These are phyloP conservation scores for Acleris holmiana DNA, from an alignment of 2,888 invertebrate species.

Conservation along the genomic window DNA sequence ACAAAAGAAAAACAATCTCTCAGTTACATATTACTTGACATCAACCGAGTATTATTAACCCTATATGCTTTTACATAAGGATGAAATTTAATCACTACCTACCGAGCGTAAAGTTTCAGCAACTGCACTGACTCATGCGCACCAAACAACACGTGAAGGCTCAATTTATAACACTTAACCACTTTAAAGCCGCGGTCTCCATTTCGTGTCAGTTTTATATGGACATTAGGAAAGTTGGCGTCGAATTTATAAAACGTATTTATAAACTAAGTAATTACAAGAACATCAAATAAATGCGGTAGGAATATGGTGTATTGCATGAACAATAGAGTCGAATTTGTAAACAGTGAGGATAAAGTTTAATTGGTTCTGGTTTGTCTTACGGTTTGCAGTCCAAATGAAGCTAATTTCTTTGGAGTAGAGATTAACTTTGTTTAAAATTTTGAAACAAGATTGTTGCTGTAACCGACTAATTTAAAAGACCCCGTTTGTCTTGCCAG, in stretches of 20 bases:
- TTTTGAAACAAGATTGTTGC: no score
- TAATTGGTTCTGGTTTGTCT: not conserved
- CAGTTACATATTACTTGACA: no score
- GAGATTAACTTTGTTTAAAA: conserved; percentile 5
- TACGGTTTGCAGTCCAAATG: not conserved
- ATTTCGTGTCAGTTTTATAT: no score
- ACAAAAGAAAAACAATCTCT: conserved; percentile 24
- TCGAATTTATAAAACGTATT: conserved; percentile 19
- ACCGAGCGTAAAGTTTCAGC: conserved; percentile 7
- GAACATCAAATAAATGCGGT: not conserved
- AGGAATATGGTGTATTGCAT: not conserved
- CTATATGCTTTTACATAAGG: not conserved
- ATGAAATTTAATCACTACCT: not conserved
- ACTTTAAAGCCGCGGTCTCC: no score
- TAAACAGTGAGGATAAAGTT: not conserved
- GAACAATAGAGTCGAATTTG: conserved; percentile 4
- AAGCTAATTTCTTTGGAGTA: not conserved
- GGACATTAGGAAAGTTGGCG: no score
- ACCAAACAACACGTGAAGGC: conserved; percentile 30
- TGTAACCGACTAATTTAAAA: conserved; percentile 21
- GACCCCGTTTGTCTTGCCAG: conserved; percentile 21
- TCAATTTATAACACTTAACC: conserved; percentile 37
- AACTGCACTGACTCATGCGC: conserved; percentile 31
- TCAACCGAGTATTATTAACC: not conserved
- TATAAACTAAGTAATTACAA: conserved; percentile 36